phyloP scores from a whole-genome alignment of 2,797 vertebrate genomes.

The Merluccius polli region DNA sequence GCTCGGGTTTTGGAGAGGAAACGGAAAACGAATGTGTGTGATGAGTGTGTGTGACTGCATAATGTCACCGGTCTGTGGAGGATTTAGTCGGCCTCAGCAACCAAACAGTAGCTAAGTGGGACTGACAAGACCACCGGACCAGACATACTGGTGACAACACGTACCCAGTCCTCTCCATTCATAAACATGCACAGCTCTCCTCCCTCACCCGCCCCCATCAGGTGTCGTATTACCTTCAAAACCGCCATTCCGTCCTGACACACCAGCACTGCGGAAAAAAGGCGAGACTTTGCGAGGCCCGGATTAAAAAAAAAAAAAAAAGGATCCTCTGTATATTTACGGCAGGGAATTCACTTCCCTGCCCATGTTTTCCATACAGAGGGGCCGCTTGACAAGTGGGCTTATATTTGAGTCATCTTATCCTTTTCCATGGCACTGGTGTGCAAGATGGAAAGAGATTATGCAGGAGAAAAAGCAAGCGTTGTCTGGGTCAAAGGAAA shows the following conservation, averaged over 20 bases:
- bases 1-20: slow-evolving; percentile 60
- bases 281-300: slow-evolving; percentile 26
- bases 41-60: slow-evolving; percentile 65
- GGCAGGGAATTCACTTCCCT: slow-evolving; percentile 63
- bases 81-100: slow-evolving; percentile 57
- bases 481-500: slow-evolving; percentile 44
- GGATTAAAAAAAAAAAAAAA: slow-evolving; percentile 29
- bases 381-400: slow-evolving; percentile 47
- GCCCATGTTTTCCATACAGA: slow-evolving; percentile 59
- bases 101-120: slow-evolving; percentile 59
- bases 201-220: slow-evolving; percentile 35
- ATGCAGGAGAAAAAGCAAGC: slow-evolving; percentile 33
- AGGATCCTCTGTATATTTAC: slow-evolving; percentile 55
- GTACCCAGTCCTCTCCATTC: slow-evolving; percentile 42
- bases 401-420: slow-evolving; percentile 67
- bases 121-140: slow-evolving; percentile 56
- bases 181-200: slow-evolving; percentile 31
- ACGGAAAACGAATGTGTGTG: slow-evolving; percentile 47
- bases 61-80: slow-evolving; percentile 61
- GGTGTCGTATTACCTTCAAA: slow-evolving; percentile 59
- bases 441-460: slow-evolving; percentile 46
- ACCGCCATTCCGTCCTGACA: slow-evolving; percentile 38
- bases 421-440: slow-evolving; percentile 67
- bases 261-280: slow-evolving; percentile 33
- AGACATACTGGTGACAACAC: slow-evolving; percentile 49